Base-by-base conservation (phyloP, 35 echinoderm and acorn worm genomes). In the Ophiothrix spiculata region DNA sequence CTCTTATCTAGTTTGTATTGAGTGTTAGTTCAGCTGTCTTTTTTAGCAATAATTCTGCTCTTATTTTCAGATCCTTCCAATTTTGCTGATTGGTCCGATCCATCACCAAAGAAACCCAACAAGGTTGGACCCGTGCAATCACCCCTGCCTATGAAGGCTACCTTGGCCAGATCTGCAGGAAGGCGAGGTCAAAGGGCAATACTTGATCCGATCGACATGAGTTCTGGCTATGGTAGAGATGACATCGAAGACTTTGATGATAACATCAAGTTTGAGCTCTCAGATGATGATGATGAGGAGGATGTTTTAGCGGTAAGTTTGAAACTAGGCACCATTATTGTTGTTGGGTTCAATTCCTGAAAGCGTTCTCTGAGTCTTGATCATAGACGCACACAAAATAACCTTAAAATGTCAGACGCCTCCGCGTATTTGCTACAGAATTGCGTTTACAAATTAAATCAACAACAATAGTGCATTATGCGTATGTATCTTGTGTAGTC, bases 101-200 rank as follows among this genome's bases (percentile, higher is more conserved):
- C 80, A 11, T 81, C 73, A 13, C 60, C 80, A 25, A 90, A 73
- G 63, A 84, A 90, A 37, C 75, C 80, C 3, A 15, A 12, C 41
- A 78, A 77, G 6, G 31, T 79, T 17, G 25, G 34, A 1, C 35
- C 81, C 28, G 41, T 69, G 28, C 40, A 78, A 4, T 89, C 87
- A 14, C 88, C 88, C 33, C 40, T 83, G 45, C 21, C 45, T 21
- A 54, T 69, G 4, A 23, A 83, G 84, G 39, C 64, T 75, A 90
- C 88, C 21, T 46, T 90, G 6, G 88, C 88, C 39, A 42, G 88
- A 34, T 90, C 88, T 31, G 88, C 88, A 36, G 88, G 81, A 10
- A 60, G 87, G 64, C 77, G 81, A 74, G 88, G 88, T 35, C 79
- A 84, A 41, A 76, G 88, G 74, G 74, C 74, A 46, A 82, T 75